phyloP scores from a whole-genome alignment of 2,113 vertebrate genomes.

The Lophura nycthemera region DNA sequence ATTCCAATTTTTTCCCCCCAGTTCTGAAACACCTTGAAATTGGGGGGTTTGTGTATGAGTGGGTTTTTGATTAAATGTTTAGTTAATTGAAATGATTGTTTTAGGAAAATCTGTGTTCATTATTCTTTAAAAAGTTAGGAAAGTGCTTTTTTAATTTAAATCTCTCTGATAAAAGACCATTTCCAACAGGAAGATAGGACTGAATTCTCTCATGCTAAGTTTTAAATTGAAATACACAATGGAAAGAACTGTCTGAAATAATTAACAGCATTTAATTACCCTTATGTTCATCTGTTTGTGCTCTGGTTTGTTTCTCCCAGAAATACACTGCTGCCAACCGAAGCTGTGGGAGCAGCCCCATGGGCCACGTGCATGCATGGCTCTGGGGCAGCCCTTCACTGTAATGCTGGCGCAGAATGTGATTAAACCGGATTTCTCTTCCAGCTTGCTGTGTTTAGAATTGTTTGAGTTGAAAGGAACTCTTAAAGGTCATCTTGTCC shows the following conservation, averaged over 20 bases:
- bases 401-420: accelerated
- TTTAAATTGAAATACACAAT: background rate
- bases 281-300: background rate
- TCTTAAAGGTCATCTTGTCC: no score
- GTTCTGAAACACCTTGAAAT: background rate
- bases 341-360: accelerated
- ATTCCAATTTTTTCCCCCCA: background rate
- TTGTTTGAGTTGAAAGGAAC: no score
- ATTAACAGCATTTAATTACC: background rate
- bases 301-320: conserved; percentile 19
- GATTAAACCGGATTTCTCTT: background rate
- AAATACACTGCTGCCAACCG: background rate
- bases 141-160: background rate
- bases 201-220: background rate
- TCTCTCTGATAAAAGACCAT: background rate
- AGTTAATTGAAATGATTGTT: background rate
- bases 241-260: background rate
- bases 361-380: background rate
- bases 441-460: background rate
- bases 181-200: background rate
- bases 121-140: background rate
- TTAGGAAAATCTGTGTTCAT: background rate
- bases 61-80: background rate
- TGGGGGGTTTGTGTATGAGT: background rate
- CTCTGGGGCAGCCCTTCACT: background rate